phyloP scores from a whole-genome alignment of 2,113 vertebrate genomes.

The Periophthalmus modestus region DNA sequence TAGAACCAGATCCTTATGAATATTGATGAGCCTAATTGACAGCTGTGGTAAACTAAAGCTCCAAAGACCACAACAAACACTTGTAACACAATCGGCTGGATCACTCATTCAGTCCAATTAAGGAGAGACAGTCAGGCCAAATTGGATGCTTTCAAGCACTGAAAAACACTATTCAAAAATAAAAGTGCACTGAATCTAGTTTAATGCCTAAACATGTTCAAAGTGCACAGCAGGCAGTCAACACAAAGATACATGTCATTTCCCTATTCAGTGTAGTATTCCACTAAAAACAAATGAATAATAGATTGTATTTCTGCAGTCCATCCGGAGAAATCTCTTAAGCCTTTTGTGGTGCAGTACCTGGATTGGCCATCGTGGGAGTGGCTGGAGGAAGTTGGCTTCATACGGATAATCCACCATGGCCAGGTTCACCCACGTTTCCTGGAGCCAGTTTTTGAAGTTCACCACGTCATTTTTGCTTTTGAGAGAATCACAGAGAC shows the following conservation, averaged over 20 bases:
- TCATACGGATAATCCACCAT: slow-evolving; percentile 96
- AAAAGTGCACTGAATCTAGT: not conserved
- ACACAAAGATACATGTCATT: not conserved
- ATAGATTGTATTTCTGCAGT: no score
- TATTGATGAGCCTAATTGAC: slow-evolving; percentile 69
- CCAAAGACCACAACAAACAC: slow-evolving; percentile 63
- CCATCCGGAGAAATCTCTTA: not conserved
- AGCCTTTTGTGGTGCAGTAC: slow-evolving; percentile 66
- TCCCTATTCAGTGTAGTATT: not conserved
- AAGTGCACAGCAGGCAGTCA: not conserved
- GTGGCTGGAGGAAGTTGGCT: slow-evolving; percentile 88
- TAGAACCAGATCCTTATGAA: slow-evolving; percentile 62
- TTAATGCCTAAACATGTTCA: not conserved
- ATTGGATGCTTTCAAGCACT: slow-evolving; percentile 33
- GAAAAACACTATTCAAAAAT: slow-evolving; percentile 25
- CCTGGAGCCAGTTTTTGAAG: slow-evolving; percentile 90
- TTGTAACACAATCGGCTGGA: slow-evolving; percentile 42
- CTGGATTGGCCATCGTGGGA: slow-evolving; percentile 93
- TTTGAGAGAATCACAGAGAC: slow-evolving; percentile 83
- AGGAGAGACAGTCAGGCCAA: slow-evolving; percentile 35
- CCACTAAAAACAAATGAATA: no score
- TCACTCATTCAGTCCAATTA: slow-evolving; percentile 42
- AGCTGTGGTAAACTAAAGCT: slow-evolving; percentile 64
- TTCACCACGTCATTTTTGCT: slow-evolving; percentile 54
- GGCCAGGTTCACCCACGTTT: slow-evolving; percentile 93